Evolutionary conservation across 2,113 vertebrate species (phyloP), one percentile per base, ranked within the genome.

Genomic region (Anoplopoma fimbria): DNA sequence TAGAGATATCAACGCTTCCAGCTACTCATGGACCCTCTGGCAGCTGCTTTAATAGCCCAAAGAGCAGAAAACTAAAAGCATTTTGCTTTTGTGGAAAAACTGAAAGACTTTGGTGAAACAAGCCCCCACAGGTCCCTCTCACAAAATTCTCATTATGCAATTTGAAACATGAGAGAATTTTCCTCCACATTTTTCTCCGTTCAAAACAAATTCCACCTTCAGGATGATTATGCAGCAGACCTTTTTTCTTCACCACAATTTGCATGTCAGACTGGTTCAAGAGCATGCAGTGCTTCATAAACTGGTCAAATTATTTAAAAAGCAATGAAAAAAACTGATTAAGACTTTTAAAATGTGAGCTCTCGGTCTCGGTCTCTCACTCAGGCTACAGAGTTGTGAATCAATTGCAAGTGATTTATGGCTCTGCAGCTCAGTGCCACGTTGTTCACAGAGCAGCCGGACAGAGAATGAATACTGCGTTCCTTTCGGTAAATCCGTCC

Each of bases 241-340:
- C 5, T n/a, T n/a, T n/a, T n/a, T n/a, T n/a, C n/a, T n/a, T n/a
- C n/a, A n/a, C n/a, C n/a, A 21, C 34, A 60, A 42, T 60, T 61
- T 61, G 27, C 8, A 12, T 27, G 34, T 57, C 53, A 53, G 58
- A 51, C 62, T 40, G 64, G 62, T 47, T 25, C n/a, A 34, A 64
- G 57, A 77, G 33, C 51, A 60, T 15, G 57, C 57, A 49, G 69
- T 68, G 67, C 36, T 57, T 62, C 27, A 57, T 72, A 62, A 31
- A 31, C 47, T 58, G 77, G 58, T 58, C 42, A 38, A 29, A 58
- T 49, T 21, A 82, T 70, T 71, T 72, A 40, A 64, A 71, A 62
- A 84, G 73, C 77, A 84, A 74, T 67, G 57, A 12, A 15, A 38
- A 81, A 65, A 34, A 65, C 51, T 49, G 58, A 1, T 70, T 62